Percentiles rank a stretch among this genome's conserved stretches.
Conservation (phyloP, 92 coral and sea anemone species). For the Porites divaricata region DNA sequence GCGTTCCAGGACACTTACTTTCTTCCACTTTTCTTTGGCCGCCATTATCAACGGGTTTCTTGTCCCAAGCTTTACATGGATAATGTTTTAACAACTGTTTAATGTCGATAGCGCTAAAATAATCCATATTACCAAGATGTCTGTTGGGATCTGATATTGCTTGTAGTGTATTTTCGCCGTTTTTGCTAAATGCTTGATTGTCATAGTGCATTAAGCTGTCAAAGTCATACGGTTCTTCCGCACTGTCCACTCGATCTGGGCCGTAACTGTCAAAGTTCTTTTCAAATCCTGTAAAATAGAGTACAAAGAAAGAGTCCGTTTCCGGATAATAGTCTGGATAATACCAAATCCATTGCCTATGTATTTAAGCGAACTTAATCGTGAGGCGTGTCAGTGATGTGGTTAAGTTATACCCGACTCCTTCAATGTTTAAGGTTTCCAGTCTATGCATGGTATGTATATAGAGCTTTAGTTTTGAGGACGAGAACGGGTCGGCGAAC, state of each 20-base stretch:
- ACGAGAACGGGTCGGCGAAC: too few species aligned
- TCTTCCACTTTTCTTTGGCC: slow-evolving; percentile 29
- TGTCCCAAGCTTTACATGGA: slow-evolving; percentile 71
- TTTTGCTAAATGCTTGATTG: slow-evolving; percentile 84
- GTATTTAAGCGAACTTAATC: too few species aligned
- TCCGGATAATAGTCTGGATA: neutral
- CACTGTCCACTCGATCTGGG: slow-evolving; percentile 76
- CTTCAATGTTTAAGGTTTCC: too few species aligned
- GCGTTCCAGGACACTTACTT: neutral
- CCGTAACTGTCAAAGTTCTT: slow-evolving; percentile 83
- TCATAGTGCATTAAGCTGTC: slow-evolving; percentile 88
- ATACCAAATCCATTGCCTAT: too few species aligned
- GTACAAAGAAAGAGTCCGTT: too few species aligned
- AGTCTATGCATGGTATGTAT: too few species aligned
- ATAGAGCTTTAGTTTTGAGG: too few species aligned
- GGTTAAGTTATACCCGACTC: too few species aligned
- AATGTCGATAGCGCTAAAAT: slow-evolving; percentile 79
- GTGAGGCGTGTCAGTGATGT: too few species aligned
- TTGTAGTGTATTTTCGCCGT: slow-evolving; percentile 83
- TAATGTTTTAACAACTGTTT: slow-evolving; percentile 77
- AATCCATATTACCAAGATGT: slow-evolving; percentile 80
- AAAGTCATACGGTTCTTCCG: slow-evolving; percentile 78
- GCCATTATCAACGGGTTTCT: slow-evolving; percentile 50
- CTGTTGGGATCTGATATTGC: slow-evolving; percentile 63
- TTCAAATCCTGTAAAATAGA: slow-evolving; percentile 50